Percentiles rank a stretch among this genome's conserved stretches.
Evolutionary conservation across 2,888 invertebrate genomes (phyloP).

Genomic region (Loripinus fragilis): DNA sequence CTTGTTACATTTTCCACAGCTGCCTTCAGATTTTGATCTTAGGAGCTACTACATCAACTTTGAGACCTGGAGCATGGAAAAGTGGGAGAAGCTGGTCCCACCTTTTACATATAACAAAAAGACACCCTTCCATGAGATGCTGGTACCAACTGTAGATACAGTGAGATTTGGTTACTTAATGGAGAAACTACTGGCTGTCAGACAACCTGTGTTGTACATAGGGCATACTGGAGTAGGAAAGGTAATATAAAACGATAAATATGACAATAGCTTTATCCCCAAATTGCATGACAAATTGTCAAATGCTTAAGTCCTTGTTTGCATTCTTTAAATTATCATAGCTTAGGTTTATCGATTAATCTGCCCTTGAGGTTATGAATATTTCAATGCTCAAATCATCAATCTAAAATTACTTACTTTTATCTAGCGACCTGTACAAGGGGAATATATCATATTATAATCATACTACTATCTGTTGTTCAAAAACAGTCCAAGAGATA

Average conservation of each 20-base stretch:
- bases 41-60: slow-evolving; percentile 92
- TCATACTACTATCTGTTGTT: too few relatives aligned
- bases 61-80: slow-evolving; percentile 88
- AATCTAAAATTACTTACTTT: too few relatives aligned
- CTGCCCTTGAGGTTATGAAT: too few relatives aligned
- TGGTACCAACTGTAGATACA: slow-evolving; percentile 96
- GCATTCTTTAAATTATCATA: too few relatives aligned
- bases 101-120: slow-evolving; percentile 88
- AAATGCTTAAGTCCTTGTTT: too few relatives aligned
- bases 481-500: too few relatives aligned
- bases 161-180: slow-evolving; percentile 93
- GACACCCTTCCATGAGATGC: slow-evolving; percentile 93
- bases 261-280: too few relatives aligned
- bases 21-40: slow-evolving; percentile 88
- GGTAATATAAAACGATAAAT: slow-evolving; percentile 70
- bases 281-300: too few relatives aligned
- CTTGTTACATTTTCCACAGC: slow-evolving; percentile 83
- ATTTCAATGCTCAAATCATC: too few relatives aligned
- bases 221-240: slow-evolving; percentile 96
- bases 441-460: too few relatives aligned
- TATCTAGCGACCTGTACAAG: too few relatives aligned
- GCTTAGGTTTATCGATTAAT: too few relatives aligned
- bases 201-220: slow-evolving; percentile 92
- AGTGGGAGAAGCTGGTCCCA: slow-evolving; percentile 92
- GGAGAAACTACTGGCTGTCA: slow-evolving; percentile 89